Evolutionary conservation across 1,140 invertebrate genomes (phyloP).

Genomic region (Atta texana): DNA sequence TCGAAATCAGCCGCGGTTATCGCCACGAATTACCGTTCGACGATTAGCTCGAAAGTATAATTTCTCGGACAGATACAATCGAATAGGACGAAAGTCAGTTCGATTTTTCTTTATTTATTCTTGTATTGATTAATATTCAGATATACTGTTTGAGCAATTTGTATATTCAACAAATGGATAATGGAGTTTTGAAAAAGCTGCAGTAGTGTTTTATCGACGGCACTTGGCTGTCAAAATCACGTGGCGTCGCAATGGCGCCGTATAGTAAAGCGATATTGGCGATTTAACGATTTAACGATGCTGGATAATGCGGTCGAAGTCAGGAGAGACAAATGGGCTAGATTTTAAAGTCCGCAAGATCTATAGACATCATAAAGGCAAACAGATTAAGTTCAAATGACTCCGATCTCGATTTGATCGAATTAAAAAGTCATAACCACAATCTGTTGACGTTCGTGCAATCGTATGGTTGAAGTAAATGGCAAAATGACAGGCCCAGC

Average conservation of each 20-base stretch:
- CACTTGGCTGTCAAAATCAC: slow-evolving; percentile 9
- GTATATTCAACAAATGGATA: background rate
- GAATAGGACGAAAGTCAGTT: background rate
- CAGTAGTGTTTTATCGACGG: background rate
- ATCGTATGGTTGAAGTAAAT: background rate
- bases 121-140: background rate
- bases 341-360: background rate
- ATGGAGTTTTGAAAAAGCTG: background rate
- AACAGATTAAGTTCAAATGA: background rate
- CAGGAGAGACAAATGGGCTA: background rate
- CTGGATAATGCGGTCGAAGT: background rate
- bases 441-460: background rate
- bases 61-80: background rate
- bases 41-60: background rate
- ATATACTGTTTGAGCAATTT: background rate
- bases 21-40: background rate
- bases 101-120: background rate
- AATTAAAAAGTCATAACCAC: background rate
- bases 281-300: background rate
- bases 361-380: background rate
- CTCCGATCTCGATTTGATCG: no score
- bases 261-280: background rate
- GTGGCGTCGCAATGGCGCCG: background rate
- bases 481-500: slow-evolving; percentile 27
- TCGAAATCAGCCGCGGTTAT: background rate